Base-by-base conservation (phyloP, 2,797 vertebrate species). In the Ctenosaura bakeri region DNA sequence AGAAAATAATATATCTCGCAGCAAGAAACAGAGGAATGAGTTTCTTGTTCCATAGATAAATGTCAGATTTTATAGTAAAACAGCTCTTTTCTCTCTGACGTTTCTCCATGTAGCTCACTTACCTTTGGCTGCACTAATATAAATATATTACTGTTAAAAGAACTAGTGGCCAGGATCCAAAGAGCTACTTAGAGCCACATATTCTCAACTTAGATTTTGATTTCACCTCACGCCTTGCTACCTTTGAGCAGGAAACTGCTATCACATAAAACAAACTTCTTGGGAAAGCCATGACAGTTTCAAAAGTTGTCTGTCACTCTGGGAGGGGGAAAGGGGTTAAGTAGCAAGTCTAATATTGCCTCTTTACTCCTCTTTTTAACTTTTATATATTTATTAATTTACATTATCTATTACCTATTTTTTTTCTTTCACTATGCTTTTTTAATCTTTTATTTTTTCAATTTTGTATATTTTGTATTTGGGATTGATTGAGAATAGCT, bases 121-220 rank as follows among this genome's bases (percentile, higher is more conserved):
- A 35, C n/a, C 66, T 32, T 56, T 88, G 59, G 87, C 13, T 42
- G 8, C 50, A 18, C 22, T 56, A n/a, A 73, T 56, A 26, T 46
- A 62, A 87, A 87, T 78, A 69, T 88, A 38, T 22, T 81, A 88
- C 78, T 81, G n/a, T 59, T 71, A 56, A 88, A 24, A 81, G 24
- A 82, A 59, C 82, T 73, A 82, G 77, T 88, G 79, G 79, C 50
- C 87, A 82, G 87, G 52, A 54, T 88, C 78, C 79, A 88, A 73
- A 82, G 35, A 59, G n/a, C 78, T 88, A 88, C 76, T 88, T 81
- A 88, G n/a, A 66, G 18, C 35, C 71, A 62, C n/a, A 52, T 74
- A 54, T 42, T 50, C 66, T 46, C 50, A 59, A 79, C 35, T 56
- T 50, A 35, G 80, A 73, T 32, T 88, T 88, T 18, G 22, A 59